These are phyloP conservation scores for Ormyrus rosae DNA, from an alignment of 2,888 invertebrate species.

Conservation along the genomic window DNA sequence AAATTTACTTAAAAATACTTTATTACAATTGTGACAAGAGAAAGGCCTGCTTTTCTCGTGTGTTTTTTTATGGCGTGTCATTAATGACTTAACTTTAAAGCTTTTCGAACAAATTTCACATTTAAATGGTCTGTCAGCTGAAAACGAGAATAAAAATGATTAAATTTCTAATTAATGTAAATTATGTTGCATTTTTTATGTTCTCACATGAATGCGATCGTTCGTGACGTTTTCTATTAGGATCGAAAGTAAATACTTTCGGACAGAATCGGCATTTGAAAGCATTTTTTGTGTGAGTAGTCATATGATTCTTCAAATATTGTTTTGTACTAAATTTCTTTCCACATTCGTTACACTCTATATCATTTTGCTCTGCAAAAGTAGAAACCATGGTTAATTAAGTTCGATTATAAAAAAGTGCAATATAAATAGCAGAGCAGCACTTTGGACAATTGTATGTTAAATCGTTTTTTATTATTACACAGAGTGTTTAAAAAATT, in stretches of 20 bases:
- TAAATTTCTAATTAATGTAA: background rate
- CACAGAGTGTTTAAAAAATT: too few relatives aligned
- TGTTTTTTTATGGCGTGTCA: constrained; percentile 73
- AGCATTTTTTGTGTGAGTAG: constrained; percentile 76
- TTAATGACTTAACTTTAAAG: constrained; percentile 72
- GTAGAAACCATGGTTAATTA: too few relatives aligned
- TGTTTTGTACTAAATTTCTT: constrained; percentile 80
- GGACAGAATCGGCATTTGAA: constrained; percentile 82
- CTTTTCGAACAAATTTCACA: constrained; percentile 73
- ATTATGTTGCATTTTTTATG: background rate
- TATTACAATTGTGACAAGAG: constrained; percentile 73
- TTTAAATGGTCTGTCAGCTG: constrained; percentile 71
- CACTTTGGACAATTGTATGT: too few relatives aligned
- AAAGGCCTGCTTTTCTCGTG: constrained; percentile 75
- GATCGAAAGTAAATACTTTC: constrained; percentile 82
- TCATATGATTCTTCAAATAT: constrained; percentile 79
- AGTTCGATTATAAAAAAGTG: too few relatives aligned
- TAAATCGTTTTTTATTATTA: too few relatives aligned
- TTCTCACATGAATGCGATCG: constrained; percentile 82
- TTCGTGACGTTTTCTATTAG: constrained; percentile 83
- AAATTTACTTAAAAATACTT: constrained; percentile 74
- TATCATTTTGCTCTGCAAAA: constrained; percentile 77
- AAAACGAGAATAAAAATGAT: background rate
- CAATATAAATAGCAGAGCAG: too few relatives aligned
- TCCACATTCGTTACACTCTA: constrained; percentile 80